Conservation (phyloP, 2,797 vertebrate species). For the Macrochelys suwanniensis region DNA sequence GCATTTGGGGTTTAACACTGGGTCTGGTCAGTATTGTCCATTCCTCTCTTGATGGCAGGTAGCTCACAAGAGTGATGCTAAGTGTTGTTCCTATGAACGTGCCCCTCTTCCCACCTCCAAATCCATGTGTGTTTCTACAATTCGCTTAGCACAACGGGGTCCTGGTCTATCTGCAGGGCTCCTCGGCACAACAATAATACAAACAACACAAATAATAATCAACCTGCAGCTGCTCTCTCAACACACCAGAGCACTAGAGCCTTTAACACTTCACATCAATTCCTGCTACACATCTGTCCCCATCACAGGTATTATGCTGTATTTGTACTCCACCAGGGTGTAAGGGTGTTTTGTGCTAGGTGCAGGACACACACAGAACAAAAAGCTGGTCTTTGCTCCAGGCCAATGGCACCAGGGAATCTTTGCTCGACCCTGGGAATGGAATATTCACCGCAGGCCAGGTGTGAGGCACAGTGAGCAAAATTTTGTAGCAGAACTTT, state of each 20-base stretch:
- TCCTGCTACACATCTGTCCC: too few species aligned
- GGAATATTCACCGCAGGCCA: neutral
- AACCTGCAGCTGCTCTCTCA: neutral
- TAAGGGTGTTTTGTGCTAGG: neutral
- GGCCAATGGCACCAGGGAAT: neutral
- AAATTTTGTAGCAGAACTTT: too few species aligned
- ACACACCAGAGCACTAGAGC: neutral
- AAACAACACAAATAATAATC: too few species aligned
- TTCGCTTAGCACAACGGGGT: too few species aligned
- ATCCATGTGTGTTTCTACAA: neutral
- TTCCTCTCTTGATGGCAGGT: neutral
- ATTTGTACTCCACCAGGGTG: rapidly evolving
- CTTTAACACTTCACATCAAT: neutral
- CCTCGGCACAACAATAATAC: too few species aligned
- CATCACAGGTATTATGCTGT: too few species aligned
- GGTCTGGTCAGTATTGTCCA: neutral
- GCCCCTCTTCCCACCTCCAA: neutral
- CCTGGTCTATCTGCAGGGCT: too few species aligned
- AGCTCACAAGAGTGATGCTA: neutral
- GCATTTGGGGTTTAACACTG: neutral
- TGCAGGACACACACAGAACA: neutral
- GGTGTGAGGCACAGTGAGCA: neutral
- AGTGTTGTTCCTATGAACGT: rapidly evolving
- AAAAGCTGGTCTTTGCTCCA: neutral
- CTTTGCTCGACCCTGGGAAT: neutral